Conservation (phyloP, 92 coral and sea anemone species). For the Palythoa grandiflora region DNA sequence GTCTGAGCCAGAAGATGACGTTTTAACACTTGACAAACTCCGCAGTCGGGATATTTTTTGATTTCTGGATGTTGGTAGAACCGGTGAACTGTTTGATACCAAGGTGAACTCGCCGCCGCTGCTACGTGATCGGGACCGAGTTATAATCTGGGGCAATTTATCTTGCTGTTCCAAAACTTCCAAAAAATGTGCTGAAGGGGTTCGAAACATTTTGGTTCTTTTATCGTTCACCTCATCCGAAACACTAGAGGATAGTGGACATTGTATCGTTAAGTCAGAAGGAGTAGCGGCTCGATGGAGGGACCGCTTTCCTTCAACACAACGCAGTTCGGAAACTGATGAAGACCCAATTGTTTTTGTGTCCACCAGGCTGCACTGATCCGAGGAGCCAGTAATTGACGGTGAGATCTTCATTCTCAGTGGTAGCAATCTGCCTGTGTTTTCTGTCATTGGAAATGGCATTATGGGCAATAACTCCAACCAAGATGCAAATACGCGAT, state of each 20-base stretch:
- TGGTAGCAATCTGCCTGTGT: conserved; percentile 40
- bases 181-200: conserved; percentile 39
- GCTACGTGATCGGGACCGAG: conserved; percentile 18
- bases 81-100: conserved; percentile 1
- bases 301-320: background rate
- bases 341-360: background rate
- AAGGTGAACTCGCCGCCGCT: conserved; percentile 7
- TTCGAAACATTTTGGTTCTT: conserved; percentile 15
- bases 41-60: background rate
- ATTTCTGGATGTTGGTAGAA: background rate
- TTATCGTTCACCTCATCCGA: background rate
- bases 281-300: background rate
- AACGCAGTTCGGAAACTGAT: conserved; percentile 4
- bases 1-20: conserved; percentile 27
- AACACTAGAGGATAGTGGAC: conserved; percentile 8
- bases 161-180: conserved; percentile 31
- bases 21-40: conserved; percentile 33
- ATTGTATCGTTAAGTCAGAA: conserved; percentile 4
- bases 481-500: too few species aligned
- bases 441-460: conserved; percentile 51
- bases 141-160: conserved; percentile 20
- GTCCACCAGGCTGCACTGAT: conserved; percentile 22
- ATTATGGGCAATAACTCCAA: background rate
- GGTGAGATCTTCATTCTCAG: conserved; percentile 38
- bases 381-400: conserved; percentile 24